A percentile compares a stretch with the other conserved stretches of the same genome.
Conservation (phyloP, 2,888 invertebrate species). For the Calameuta idolon region DNA sequence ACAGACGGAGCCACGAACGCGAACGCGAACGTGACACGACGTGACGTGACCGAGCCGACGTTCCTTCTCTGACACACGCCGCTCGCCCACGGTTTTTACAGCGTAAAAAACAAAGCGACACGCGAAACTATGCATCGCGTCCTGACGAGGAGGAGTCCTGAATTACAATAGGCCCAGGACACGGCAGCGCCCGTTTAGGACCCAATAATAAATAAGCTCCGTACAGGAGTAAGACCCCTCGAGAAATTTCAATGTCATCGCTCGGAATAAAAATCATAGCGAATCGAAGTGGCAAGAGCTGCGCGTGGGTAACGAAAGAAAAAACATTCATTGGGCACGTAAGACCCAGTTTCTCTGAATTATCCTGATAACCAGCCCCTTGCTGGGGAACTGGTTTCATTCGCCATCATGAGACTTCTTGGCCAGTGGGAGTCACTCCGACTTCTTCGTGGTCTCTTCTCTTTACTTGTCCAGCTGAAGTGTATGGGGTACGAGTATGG, state of each 20-base stretch:
- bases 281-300: not conserved
- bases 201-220: not conserved
- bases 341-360: not conserved
- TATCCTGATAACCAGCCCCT: not conserved
- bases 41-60: conserved; percentile 39
- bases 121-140: conserved; percentile 57
- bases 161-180: conserved; percentile 46
- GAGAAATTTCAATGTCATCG: not conserved
- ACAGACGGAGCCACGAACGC: conserved; percentile 22
- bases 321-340: not conserved
- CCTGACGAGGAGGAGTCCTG: conserved; percentile 53
- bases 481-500: conserved; percentile 5
- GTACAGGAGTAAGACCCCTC: not conserved
- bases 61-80: conserved; percentile 36
- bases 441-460: not conserved
- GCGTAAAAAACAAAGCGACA: conserved; percentile 50
- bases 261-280: not conserved
- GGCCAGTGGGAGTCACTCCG: not conserved
- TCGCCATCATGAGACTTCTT: not conserved
- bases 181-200: not conserved
- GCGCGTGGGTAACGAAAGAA: not conserved
- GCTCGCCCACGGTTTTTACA: conserved; percentile 51
- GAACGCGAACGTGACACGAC: conserved; percentile 53
- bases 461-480: not conserved
- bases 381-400: not conserved